Conservation (phyloP, 1,140 invertebrate species). For the Bombus haemorrhoidalis region DNA sequence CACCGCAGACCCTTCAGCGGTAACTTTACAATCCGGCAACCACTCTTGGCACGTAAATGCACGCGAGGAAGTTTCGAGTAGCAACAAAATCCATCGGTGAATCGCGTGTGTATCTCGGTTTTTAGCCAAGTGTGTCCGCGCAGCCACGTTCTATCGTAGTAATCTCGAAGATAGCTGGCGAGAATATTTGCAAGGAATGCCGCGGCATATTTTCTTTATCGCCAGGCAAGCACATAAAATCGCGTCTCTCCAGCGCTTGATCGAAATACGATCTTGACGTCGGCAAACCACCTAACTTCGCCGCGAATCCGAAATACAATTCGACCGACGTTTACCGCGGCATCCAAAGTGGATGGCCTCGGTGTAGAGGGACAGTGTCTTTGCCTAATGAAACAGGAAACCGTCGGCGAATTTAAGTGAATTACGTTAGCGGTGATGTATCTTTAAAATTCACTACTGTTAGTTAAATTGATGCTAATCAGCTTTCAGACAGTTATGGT, state of each 20-base stretch:
- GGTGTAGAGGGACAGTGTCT: background rate
- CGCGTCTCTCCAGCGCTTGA: conserved; percentile 16
- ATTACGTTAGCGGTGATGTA: no score
- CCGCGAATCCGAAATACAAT: conserved; percentile 30
- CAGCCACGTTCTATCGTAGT: background rate
- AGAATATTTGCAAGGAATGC: conserved; percentile 55
- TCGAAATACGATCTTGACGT: conserved; percentile 44
- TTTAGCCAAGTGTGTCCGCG: background rate
- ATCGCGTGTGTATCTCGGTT: background rate
- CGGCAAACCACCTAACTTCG: background rate
- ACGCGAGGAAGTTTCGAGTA: background rate
- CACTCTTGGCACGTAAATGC: conserved; percentile 32
- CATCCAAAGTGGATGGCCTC: conserved; percentile 17
- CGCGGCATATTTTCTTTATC: conserved; percentile 49
- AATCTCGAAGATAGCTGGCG: conserved; percentile 19
- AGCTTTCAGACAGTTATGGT: no score
- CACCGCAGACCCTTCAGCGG: conserved; percentile 6
- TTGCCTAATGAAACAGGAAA: no score
- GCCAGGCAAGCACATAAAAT: conserved; percentile 47
- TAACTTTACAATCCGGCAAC: conserved; percentile 49
- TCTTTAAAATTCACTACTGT: no score
- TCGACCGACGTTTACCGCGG: conserved; percentile 18
- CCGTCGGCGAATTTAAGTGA: no score
- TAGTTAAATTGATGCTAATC: no score
- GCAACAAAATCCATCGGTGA: conserved; percentile 15